Base-by-base conservation (phyloP, 2,888 invertebrate genomes). In the Cancer borealis region DNA sequence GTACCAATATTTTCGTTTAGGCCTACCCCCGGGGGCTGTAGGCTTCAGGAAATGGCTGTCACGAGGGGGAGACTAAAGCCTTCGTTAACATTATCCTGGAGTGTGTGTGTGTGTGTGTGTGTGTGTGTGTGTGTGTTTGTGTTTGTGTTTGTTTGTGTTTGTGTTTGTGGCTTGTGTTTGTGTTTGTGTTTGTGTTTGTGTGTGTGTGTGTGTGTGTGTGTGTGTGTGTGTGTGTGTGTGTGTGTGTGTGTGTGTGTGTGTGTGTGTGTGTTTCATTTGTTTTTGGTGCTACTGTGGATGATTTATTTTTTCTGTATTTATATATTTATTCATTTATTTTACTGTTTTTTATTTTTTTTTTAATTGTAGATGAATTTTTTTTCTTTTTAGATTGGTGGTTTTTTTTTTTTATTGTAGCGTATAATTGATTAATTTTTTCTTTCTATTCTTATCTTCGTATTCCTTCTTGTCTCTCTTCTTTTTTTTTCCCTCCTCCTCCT, bases 401-500 rank as follows among this genome's bases (percentile, higher is more conserved):
- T 88, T 88, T 30, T 88, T 88, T 30, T 88, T 30, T 88, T 88
- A 21, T 88, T 88, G 10, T 88, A n/a, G 26, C 0, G 17, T 14
- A n/a, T 30, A 88, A n/a, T 88, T 30, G 17, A 8, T 47, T 88
- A 3, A 3, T 88, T 39, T 14, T 88, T 6, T 45, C 39, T 39
- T 30, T 1, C 8, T 88, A 26, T 21, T 88, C 39, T 30, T 88
- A 6, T 1, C 30, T 10, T 88, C 8, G 39, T 88, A 26, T 30
- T 88, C 39, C 8, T 6, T 88, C n/a, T 88, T 88, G 10, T 88
- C 39, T 30, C 0, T 88, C 8, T 88, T 88, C 6, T 26, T 88
- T 26, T 88, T 88, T 26, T 88, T 49, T 49, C 49, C 79, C 79
- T 79, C 79, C 79, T 79, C 79, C 79, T 79, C 79, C 79, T 79